These are phyloP conservation scores for Oenanthe melanoleuca DNA, from an alignment of 2,113 vertebrate genomes.

Conservation along the genomic window DNA sequence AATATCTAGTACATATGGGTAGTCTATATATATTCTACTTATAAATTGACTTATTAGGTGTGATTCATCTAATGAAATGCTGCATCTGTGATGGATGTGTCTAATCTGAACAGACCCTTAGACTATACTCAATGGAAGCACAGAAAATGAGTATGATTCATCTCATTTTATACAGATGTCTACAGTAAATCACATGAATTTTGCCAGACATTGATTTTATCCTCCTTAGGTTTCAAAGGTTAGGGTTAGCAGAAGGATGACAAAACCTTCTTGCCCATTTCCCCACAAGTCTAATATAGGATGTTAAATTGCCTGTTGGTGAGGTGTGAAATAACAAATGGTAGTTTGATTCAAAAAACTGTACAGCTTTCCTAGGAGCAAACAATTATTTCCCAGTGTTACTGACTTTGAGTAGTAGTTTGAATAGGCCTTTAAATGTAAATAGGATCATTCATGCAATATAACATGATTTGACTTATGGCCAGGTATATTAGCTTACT, in stretches of 20 bases:
- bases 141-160: not conserved
- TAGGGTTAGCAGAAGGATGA: not conserved
- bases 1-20: not conserved
- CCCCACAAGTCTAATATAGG: not conserved
- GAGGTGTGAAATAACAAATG: not conserved
- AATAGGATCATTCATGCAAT: not conserved
- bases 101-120: not conserved
- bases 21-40: not conserved
- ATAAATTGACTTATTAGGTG: not conserved
- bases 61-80: not conserved
- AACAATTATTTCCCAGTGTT: not conserved
- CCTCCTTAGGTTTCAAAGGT: not conserved
- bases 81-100: not conserved
- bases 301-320: not conserved
- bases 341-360: not conserved
- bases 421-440: not conserved
- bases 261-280: not conserved
- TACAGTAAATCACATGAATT: not conserved
- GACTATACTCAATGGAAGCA: not conserved
- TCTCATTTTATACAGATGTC: not conserved
- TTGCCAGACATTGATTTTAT: not conserved
- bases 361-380: not conserved
- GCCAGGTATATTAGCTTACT: not conserved
- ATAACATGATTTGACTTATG: not conserved
- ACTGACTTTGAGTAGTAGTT: not conserved